Base-by-base conservation (phyloP, 2,888 invertebrate genomes). In the Pemphredon lugubris region DNA sequence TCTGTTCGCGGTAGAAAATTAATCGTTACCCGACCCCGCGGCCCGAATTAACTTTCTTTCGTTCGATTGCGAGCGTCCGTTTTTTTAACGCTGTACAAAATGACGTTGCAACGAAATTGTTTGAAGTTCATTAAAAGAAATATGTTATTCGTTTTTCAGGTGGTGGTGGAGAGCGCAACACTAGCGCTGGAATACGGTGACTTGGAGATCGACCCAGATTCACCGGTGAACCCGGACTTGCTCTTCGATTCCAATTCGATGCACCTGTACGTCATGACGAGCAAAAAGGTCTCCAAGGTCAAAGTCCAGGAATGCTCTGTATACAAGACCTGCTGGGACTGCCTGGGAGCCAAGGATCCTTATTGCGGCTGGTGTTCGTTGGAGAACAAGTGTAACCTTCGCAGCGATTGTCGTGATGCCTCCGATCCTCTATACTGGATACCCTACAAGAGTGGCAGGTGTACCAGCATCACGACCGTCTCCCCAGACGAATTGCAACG, bases 351-450 rank as follows among this genome's bases (percentile, higher is more conserved):
- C 75, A 96, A 96, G 90, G 98, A 98, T 92, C 98, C 98, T 0
- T 98, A 98, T 90, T 98, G 98, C 90, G 98, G 98, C 71, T 98
- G 98, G 98, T 98, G 98, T 92, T 97, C 97, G 34, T 91, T 97
- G 81, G 97, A 97, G 91, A 98, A 97, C 91, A 97, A 97, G 93
- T 98, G 98, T 90, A 97, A 96, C 84, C 91, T 97, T 66, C 93
- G 96, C 75, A 96, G 96, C 57, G 96, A 96, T 87, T 98, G 98
- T 90, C 95, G 96, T 87, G 96, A 96, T 85, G 96, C 97, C 78
- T 96, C 96, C 42, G 96, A 97, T 91, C 96, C 96, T 1, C 91
- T 97, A 47, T 96, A 97, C 88, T 98, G 98, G 98, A 96, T 98
- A 85, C 96, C 97, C 54, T 98, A 98, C 91, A 97, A 96, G 88